Evolutionary conservation across 1,140 invertebrate species (phyloP), one percentile per base, ranked within the genome.

Genomic region (Psix sp.): DNA sequence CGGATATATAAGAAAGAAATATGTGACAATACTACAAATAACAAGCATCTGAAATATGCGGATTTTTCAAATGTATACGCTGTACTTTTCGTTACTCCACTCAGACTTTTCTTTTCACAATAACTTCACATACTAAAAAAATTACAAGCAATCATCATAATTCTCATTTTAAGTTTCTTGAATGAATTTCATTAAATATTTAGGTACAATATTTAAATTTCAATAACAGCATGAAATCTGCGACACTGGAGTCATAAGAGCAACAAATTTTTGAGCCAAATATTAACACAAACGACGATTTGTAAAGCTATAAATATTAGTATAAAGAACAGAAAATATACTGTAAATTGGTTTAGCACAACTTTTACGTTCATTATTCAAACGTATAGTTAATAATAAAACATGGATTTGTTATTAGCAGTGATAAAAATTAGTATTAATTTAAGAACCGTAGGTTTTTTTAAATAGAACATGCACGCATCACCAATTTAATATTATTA

Each of bases 241-340:
- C 31, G 33, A n/a, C 24, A 43, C 21, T 24, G 1, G 6, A 35
- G 31, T 49, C 18, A 1, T 3, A 3, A n/a, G 17, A 49, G 20
- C 21, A 39, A 35, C 7, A 35, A 52, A 13, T 13, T 52, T 15
- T 21, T 17, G 5, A 21, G 13, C 9, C 35, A 18, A 40, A 52
- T 52, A 31, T 17, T n/a, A n/a, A n/a, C n/a, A n/a, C n/a, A n/a
- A n/a, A n/a, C n/a, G 36, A 26, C 10, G 39, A 15, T 17, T 52
- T 16, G 20, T 52, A 40, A 52, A 29, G 35, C 29, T 40, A 29
- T 40, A 39, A 52, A 52, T 40, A 39, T 11, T 14, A 39, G 16
- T 21, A 29, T 38, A 52, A 39, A 39, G 16, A 26, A 16, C 11
- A 20, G n/a, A 24, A 36, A 49, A 17, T 52, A 35, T 39, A 26